phyloP scores from a whole-genome alignment of 2,113 vertebrate genomes.

The Siphamia tubifer region DNA sequence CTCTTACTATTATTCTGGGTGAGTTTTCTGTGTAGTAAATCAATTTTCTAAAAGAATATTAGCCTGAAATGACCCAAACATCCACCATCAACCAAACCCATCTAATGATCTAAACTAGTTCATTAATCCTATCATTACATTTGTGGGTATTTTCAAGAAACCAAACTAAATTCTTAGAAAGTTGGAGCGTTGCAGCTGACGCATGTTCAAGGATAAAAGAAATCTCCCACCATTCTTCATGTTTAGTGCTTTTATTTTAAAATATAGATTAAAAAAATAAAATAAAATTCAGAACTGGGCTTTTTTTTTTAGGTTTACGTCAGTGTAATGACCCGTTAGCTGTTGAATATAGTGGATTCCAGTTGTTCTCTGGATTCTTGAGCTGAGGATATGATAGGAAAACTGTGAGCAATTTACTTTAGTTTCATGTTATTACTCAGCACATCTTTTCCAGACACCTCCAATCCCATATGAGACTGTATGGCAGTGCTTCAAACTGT shows the following conservation, averaged over 20 bases:
- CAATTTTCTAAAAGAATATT: slow-evolving; percentile 7
- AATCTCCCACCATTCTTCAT: no score
- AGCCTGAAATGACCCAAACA: background rate
- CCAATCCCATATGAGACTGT: background rate
- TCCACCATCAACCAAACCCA: no score
- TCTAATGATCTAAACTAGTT: no score
- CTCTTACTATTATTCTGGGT: background rate
- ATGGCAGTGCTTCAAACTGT: background rate
- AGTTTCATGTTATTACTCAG: slow-evolving; percentile 61
- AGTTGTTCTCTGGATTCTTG: slow-evolving; percentile 4
- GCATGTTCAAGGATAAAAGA: no score
- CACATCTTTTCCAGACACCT: slow-evolving; percentile 19
- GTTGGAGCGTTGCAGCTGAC: no score
- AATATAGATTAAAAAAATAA: no score
- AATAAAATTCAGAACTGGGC: no score
- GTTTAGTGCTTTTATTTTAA: no score
- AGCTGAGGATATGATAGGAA: slow-evolving; percentile 8
- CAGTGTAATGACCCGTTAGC: background rate
- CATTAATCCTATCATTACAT: no score
- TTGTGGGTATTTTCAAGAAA: no score
- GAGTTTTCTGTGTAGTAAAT: background rate
- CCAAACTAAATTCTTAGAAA: no score
- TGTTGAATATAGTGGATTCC: background rate
- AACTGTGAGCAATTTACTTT: slow-evolving; percentile 66
- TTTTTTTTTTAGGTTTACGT: no score